Base-by-base conservation (phyloP, 2,113 vertebrate genomes). In the Trichechus manatus region DNA sequence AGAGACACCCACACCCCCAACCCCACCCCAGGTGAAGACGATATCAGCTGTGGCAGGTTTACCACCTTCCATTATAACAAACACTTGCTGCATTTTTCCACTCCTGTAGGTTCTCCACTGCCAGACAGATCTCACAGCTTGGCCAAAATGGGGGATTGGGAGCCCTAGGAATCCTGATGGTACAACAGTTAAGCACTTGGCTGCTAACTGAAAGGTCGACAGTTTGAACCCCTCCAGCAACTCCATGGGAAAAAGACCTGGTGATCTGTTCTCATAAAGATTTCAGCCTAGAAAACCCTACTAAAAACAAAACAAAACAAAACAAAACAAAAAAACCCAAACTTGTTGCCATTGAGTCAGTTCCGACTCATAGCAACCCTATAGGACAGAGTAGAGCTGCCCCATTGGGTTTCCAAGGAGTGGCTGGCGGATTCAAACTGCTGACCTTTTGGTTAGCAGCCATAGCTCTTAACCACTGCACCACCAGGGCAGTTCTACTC, bases 11-110 rank as follows among this genome's bases (percentile, higher is more conserved):
- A 25, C 70, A 44, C 19, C 3, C 20, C 36, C 66, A 33, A 6
- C 13, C 4, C n/a, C n/a, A 1, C 19, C 53, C 4, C 14, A 3
- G 0, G 3, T n/a, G n/a, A 27, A 88, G 15, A 91, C 15, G 31
- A 68, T 44, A 19, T 7, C 42, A 74, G 36, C 68, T 47, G 2
- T 39, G n/a, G 74, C 61, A 59, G 11, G 23, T 80, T 70, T 78
- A 36, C 7, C 9, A 13, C 47, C 36, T 39, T 17, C 64, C 23
- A 27, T 72, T 23, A 25, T 15, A 53, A 64, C 27, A 27, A 59
- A 11, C 1, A 59, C 13, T 39, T 25, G 36, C 27, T 44, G 47
- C 0, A 7, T 68, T 53, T 31, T 56, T 39, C 15, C 13, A 53
- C 22, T 56, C 53, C 44, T 50, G 39, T 47, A 10, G 72, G 31